Evolutionary conservation across 2,113 vertebrate species (phyloP).

Genomic region (Psilopsiagon aymara): DNA sequence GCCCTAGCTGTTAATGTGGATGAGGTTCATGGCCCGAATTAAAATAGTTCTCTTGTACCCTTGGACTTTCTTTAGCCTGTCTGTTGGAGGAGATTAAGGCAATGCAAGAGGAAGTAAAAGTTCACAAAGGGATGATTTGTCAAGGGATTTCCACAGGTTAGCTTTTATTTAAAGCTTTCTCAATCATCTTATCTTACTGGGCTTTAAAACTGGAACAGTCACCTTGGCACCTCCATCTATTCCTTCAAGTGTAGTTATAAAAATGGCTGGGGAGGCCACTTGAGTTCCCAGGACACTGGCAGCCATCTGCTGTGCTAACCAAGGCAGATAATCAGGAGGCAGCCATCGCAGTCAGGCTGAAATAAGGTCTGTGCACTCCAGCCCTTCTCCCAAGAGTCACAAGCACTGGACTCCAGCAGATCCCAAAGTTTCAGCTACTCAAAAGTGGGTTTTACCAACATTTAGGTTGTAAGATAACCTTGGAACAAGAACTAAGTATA

Average conservation of each 20-base stretch:
- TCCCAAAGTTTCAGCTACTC: neutral
- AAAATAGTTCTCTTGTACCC: conserved; percentile 11
- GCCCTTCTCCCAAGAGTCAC: neutral
- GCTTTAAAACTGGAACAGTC: conserved; percentile 58
- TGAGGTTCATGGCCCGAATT: neutral
- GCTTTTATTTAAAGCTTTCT: conserved; percentile 69
- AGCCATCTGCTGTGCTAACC: neutral
- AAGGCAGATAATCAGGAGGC: conserved; percentile 30
- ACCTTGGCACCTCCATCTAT: conserved; percentile 46
- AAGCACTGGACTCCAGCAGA: neutral
- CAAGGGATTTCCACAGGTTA: conserved; percentile 58
- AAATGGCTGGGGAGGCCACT: conserved; percentile 40
- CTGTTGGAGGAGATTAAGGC: conserved; percentile 42
- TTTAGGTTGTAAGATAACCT: neutral
- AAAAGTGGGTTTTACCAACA: neutral
- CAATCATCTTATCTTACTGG: conserved; percentile 64
- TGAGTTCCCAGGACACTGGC: neutral
- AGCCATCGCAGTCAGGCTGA: neutral
- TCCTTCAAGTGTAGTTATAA: conserved; percentile 3
- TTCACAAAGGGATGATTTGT: conserved; percentile 63
- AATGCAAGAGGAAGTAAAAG: conserved; percentile 54
- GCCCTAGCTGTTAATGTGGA: neutral
- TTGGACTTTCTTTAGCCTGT: conserved; percentile 47
- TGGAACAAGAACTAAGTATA: neutral
- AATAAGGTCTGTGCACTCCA: neutral